Conservation (phyloP, 2,888 invertebrate genomes). For the Philereme vetulata region DNA sequence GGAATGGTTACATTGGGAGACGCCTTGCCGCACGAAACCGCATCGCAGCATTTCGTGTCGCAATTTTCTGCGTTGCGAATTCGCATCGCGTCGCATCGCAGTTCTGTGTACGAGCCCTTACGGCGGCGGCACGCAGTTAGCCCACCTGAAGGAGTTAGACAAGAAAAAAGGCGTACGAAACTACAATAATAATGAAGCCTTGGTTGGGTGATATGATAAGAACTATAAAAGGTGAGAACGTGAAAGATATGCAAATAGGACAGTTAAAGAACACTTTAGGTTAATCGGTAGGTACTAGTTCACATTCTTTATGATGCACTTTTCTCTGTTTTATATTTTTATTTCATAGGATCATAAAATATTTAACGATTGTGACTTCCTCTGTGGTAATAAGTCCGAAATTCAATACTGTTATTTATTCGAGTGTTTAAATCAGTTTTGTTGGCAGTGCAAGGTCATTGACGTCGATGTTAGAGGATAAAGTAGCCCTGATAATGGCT, state of each 20-base stretch:
- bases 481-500: no score
- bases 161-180: not conserved
- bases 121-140: no score
- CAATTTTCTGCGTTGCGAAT: no score
- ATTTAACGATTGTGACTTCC: constrained; percentile 29
- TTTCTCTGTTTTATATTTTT: constrained; percentile 44
- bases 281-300: constrained; percentile 41
- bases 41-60: no score
- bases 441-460: no score
- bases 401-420: not conserved
- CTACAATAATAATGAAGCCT: not conserved
- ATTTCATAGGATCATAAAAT: constrained; percentile 33
- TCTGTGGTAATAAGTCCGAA: constrained; percentile 27
- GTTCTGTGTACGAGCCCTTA: no score
- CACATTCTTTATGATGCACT: constrained; percentile 46
- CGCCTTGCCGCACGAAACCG: no score
- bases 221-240: constrained; percentile 54
- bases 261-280: constrained; percentile 47
- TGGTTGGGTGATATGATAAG: constrained; percentile 24
- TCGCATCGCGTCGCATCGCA: no score
- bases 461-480: no score
- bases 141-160: no score
- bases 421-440: no score
- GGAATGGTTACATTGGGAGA: no score
- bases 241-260: constrained; percentile 52